phyloP scores from a whole-genome alignment of 2,888 invertebrate species.

The Malachius bipustulatus region DNA sequence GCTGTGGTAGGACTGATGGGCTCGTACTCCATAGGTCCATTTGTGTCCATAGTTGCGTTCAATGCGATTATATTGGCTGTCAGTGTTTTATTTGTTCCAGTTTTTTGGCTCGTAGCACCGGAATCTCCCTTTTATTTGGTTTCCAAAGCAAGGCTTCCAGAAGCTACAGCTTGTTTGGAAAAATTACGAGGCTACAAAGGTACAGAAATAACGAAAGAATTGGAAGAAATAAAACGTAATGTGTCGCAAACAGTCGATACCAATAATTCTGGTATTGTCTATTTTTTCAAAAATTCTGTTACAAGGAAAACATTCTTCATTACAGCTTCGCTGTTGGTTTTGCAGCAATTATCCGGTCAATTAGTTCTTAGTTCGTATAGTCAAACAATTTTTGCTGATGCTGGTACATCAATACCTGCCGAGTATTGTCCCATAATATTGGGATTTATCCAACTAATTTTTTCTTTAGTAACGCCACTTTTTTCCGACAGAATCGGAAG shows the following conservation, averaged over 20 bases:
- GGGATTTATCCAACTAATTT: slow-evolving; percentile 9
- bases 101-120: slow-evolving; percentile 48
- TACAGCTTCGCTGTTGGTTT: slow-evolving; percentile 5
- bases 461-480: slow-evolving; percentile 11
- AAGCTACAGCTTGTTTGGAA: not conserved
- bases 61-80: slow-evolving; percentile 45
- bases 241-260: not conserved
- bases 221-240: not conserved
- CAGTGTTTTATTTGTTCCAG: slow-evolving; percentile 34
- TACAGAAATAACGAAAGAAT: not conserved
- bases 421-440: slow-evolving; percentile 10
- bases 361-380: slow-evolving; percentile 8
- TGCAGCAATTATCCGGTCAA: slow-evolving; percentile 11
- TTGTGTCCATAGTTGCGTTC: slow-evolving; percentile 49
- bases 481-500: slow-evolving; percentile 6
- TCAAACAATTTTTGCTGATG: slow-evolving; percentile 10
- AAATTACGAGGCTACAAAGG: not conserved
- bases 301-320: slow-evolving; percentile 10
- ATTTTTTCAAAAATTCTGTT: too few species aligned
- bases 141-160: not conserved
- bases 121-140: slow-evolving; percentile 59
- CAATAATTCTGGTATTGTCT: too few species aligned
- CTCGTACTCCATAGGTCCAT: slow-evolving; percentile 61
- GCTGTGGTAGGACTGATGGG: slow-evolving; percentile 56
- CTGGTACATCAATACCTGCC: slow-evolving; percentile 4